A percentile compares a stretch with the other conserved stretches of the same genome.
These are phyloP conservation scores for Varanus komodoensis DNA, from an alignment of 2,113 vertebrate species.

Conservation along the genomic window DNA sequence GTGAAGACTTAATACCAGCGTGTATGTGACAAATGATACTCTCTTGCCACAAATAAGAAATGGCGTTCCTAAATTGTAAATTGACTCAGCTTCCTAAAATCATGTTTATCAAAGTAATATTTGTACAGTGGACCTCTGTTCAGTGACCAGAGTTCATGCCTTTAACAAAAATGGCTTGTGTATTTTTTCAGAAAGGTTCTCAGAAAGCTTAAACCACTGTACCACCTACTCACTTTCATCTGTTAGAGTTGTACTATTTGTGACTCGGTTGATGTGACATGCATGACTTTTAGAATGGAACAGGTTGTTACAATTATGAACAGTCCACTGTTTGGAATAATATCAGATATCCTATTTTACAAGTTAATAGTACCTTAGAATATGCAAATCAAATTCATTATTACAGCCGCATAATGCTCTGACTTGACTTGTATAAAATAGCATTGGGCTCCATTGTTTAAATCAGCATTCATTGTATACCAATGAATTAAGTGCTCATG, in stretches of 20 bases:
- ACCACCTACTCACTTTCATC: constrained; percentile 40
- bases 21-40: constrained; percentile 72
- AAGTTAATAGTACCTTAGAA: background rate
- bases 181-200: constrained; percentile 20
- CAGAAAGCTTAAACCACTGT: constrained; percentile 33
- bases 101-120: constrained; percentile 22
- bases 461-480: constrained; percentile 27
- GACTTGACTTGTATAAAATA: constrained; percentile 17
- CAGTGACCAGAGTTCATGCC: constrained; percentile 42
- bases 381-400: constrained; percentile 12
- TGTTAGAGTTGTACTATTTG: constrained; percentile 34
- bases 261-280: constrained; percentile 13
- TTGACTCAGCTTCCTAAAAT: constrained; percentile 34
- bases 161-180: constrained; percentile 22
- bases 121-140: constrained; percentile 33
- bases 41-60: constrained; percentile 67
- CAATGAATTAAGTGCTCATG: constrained; percentile 18
- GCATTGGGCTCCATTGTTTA: background rate
- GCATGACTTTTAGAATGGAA: constrained; percentile 18
- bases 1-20: constrained; percentile 69
- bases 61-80: constrained; percentile 16
- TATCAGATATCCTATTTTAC: background rate
- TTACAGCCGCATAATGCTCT: constrained; percentile 18
- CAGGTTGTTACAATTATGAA: background rate
- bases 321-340: background rate